Evolutionary conservation across 2,888 invertebrate genomes (phyloP).

Genomic region (Drosophila tanythrix): DNA sequence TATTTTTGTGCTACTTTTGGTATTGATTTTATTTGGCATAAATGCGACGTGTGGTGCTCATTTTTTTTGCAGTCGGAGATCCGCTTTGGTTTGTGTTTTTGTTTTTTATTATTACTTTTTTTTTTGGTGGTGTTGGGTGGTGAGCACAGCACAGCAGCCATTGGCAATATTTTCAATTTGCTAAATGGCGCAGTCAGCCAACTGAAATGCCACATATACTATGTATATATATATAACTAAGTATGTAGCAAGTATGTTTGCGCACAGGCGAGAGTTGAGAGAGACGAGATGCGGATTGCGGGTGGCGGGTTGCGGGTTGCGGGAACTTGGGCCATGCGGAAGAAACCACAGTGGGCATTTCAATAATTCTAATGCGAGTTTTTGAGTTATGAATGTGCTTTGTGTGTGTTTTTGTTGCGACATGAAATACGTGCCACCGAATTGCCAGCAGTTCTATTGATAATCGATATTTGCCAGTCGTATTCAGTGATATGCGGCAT

Average conservation of each 20-base stretch:
- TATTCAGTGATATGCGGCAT: slow-evolving; percentile 36
- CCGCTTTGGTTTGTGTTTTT: slow-evolving; percentile 34
- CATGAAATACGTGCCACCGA: slow-evolving; percentile 50
- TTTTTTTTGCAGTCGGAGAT: slow-evolving; percentile 45
- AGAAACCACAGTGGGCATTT: slow-evolving; percentile 77
- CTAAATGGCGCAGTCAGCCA: slow-evolving; percentile 77
- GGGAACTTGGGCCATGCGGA: slow-evolving; percentile 44
- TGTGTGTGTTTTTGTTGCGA: slow-evolving; percentile 2
- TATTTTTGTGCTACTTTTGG: slow-evolving; percentile 66
- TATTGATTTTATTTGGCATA: slow-evolving; percentile 78
- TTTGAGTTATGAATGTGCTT: slow-evolving; percentile 58
- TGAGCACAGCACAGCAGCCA: slow-evolving; percentile 46
- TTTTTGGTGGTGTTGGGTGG: background rate
- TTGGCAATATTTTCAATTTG: slow-evolving; percentile 74
- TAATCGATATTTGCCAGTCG: slow-evolving; percentile 58
- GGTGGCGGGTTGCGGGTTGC: background rate
- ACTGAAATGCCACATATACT: slow-evolving; percentile 62
- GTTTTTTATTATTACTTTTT: slow-evolving; percentile 7
- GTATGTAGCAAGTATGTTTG: slow-evolving; percentile 26
- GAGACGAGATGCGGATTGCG: background rate
- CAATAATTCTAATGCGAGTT: slow-evolving; percentile 77
- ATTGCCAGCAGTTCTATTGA: slow-evolving; percentile 24
- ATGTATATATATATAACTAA: slow-evolving; percentile 25
- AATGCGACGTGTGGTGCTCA: slow-evolving; percentile 68
- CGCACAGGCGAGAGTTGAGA: slow-evolving; percentile 17